These are phyloP conservation scores for Ramazzottius varieornatus DNA, from an alignment of 2,888 invertebrate species.

Conservation along the genomic window DNA sequence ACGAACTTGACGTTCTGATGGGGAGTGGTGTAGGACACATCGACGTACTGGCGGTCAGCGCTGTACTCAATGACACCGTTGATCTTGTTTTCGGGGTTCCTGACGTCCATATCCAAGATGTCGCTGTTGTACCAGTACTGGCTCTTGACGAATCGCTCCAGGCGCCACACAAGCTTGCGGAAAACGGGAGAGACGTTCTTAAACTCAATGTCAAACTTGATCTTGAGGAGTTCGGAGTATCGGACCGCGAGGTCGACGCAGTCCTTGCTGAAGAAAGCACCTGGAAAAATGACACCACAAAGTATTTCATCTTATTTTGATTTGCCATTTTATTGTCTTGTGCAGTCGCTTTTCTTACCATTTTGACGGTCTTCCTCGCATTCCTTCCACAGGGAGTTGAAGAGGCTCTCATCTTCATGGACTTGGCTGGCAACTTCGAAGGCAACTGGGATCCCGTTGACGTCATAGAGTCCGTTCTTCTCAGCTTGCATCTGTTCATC, in stretches of 20 bases:
- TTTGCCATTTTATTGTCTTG: no score
- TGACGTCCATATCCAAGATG: slow-evolving; percentile 7
- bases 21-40: slow-evolving; percentile 9
- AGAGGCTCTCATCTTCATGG: neutral
- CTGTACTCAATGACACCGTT: slow-evolving; percentile 7
- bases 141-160: slow-evolving; percentile 8
- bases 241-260: neutral
- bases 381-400: neutral
- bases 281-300: no score
- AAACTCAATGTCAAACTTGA: neutral
- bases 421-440: neutral
- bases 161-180: slow-evolving; percentile 6
- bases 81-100: slow-evolving; percentile 8
- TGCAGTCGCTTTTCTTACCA: no score
- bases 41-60: slow-evolving; percentile 7
- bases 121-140: slow-evolving; percentile 7
- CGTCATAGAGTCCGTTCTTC: neutral
- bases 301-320: no score
- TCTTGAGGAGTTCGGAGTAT: neutral
- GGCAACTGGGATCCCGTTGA: neutral
- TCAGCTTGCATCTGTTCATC: neutral
- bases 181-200: neutral
- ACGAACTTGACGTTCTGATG: slow-evolving; percentile 9
- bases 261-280: neutral
- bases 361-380: neutral